These are phyloP conservation scores for Cerceris ruficornis DNA, from an alignment of 2,888 invertebrate species.

Conservation along the genomic window DNA sequence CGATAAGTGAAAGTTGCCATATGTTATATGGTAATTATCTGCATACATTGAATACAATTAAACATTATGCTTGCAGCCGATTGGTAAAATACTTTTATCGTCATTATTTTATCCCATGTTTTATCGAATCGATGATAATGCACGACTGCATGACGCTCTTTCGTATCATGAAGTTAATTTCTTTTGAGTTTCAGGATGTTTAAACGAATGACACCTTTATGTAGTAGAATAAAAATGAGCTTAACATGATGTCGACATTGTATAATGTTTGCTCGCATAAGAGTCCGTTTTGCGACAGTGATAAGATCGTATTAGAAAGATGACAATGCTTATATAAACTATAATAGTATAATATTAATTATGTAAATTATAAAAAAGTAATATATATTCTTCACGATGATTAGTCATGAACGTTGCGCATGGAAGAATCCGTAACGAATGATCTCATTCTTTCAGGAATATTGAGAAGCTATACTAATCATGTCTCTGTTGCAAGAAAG, in stretches of 20 bases:
- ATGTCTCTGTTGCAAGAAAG: constrained; percentile 18
- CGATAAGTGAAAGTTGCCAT: constrained; percentile 4
- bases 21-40: background rate
- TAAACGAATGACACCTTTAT: background rate
- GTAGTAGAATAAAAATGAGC: constrained; percentile 20
- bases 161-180: background rate
- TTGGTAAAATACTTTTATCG: background rate
- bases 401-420: too few species aligned
- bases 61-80: background rate
- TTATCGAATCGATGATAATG: background rate
- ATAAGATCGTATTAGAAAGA: constrained; percentile 35
- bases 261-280: constrained; percentile 4
- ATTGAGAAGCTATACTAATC: constrained; percentile 8
- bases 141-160: constrained; percentile 10
- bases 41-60: background rate
- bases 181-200: constrained; percentile 23
- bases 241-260: constrained; percentile 32
- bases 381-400: background rate
- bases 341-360: constrained; percentile 20
- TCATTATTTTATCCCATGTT: background rate
- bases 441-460: constrained; percentile 26
- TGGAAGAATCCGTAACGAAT: too few species aligned
- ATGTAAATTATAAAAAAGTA: background rate
- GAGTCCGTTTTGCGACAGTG: constrained; percentile 6
- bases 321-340: constrained; percentile 40